A percentile compares a stretch with the other conserved stretches of the same genome.
Conservation (phyloP, 2,113 vertebrate genomes). For the Neotoma lepida region DNA sequence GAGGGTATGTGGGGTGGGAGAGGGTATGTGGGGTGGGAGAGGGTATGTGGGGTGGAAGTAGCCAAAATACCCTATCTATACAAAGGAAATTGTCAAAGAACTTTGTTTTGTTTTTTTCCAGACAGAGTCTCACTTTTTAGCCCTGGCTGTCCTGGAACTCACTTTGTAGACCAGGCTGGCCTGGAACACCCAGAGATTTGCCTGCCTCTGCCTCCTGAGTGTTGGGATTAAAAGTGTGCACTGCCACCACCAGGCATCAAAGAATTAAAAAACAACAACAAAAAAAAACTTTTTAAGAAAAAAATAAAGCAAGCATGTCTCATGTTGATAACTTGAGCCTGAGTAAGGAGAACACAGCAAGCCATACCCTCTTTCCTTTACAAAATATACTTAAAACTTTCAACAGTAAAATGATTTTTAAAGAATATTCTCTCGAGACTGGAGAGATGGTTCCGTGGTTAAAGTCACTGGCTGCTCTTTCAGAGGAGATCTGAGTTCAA, state of each 20-base stretch:
- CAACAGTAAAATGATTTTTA: neutral
- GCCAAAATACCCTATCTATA: neutral
- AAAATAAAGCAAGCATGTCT: neutral
- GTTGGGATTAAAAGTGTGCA: neutral
- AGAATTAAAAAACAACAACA: neutral
- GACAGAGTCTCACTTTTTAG: neutral
- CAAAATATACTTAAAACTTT: neutral
- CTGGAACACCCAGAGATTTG: neutral
- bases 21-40: neutral
- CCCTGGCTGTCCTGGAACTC: neutral
- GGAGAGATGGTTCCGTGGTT: neutral
- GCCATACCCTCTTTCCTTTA: neutral
- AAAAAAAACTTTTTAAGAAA: neutral
- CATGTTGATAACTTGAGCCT: neutral
- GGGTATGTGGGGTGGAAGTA: neutral
- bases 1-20: neutral
- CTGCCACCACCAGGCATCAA: neutral
- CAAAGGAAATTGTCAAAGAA: neutral
- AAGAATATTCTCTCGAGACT: neutral
- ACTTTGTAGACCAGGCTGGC: neutral
- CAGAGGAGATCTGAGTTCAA: neutral
- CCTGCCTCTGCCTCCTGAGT: neutral
- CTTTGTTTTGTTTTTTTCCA: neutral
- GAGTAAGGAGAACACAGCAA: neutral
- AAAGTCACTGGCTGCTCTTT: neutral